phyloP scores from a whole-genome alignment of 2,797 vertebrate genomes.

The Enteromius paludinosus region DNA sequence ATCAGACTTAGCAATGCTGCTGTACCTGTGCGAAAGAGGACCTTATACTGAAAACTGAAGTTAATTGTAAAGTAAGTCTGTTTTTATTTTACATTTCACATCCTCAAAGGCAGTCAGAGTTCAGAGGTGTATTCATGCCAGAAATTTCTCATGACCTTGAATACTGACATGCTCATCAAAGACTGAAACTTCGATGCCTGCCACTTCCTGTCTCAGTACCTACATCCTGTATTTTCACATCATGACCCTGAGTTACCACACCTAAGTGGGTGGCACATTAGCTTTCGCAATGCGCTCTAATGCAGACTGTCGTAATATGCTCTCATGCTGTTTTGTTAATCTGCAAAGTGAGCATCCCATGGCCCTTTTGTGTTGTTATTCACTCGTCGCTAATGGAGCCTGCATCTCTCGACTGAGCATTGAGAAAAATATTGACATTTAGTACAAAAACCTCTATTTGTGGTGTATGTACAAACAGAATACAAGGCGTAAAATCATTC shows the following conservation, averaged over 20 bases:
- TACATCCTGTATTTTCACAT: conserved; percentile 51
- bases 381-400: background rate
- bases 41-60: background rate
- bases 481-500: background rate
- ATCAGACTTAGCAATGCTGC: background rate
- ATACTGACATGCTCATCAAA: conserved; percentile 43
- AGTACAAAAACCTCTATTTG: background rate
- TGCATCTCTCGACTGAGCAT: background rate
- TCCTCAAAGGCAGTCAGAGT: conserved; percentile 19
- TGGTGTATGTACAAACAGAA: background rate
- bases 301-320: background rate
- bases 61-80: background rate
- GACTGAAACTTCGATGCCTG: conserved; percentile 47
- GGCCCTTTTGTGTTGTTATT: background rate
- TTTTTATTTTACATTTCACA: background rate
- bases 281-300: background rate
- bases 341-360: background rate
- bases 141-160: conserved; percentile 58
- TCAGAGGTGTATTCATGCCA: conserved; percentile 34
- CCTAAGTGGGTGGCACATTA: conserved; percentile 37
- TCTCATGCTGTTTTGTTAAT: background rate
- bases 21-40: background rate
- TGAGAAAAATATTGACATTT: background rate
- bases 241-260: conserved; percentile 32
- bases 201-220: conserved; percentile 59